Evolutionary conservation across 2,797 vertebrate genomes (phyloP).

Genomic region (Galago senegalensis): DNA sequence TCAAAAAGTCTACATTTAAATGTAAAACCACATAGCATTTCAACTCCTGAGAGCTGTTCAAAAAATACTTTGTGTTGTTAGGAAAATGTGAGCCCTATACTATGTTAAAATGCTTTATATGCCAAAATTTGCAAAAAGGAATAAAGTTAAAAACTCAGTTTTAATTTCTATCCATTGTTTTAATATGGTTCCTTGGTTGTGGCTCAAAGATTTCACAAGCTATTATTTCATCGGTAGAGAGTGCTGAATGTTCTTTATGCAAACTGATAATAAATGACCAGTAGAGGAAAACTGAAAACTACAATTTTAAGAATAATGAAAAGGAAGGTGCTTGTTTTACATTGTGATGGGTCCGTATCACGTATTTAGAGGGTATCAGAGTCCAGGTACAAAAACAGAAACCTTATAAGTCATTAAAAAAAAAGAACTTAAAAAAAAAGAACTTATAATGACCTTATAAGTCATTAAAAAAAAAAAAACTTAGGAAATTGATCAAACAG

Average conservation of each 20-base stretch:
- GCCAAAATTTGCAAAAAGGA: conserved; percentile 24
- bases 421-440: neutral
- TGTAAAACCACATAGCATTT: conserved; percentile 65
- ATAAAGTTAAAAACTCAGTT: conserved; percentile 62
- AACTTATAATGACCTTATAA: neutral
- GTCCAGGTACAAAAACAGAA: conserved; percentile 31
- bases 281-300: neutral
- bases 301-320: conserved; percentile 59
- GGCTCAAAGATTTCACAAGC: neutral
- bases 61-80: conserved; percentile 56
- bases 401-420: neutral
- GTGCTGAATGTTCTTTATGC: neutral
- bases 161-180: conserved; percentile 38
- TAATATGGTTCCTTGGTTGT: neutral
- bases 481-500: neutral
- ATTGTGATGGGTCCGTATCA: neutral
- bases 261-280: neutral
- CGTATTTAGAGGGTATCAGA: neutral
- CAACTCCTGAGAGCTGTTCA: conserved; percentile 38
- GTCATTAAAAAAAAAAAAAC: neutral
- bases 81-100: conserved; percentile 47
- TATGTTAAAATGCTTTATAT: conserved; percentile 33
- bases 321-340: neutral
- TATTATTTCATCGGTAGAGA: neutral
- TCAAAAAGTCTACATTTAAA: conserved; percentile 65